phyloP scores from a whole-genome alignment of 2,113 vertebrate genomes.

The Psilopogon haemacephalus region DNA sequence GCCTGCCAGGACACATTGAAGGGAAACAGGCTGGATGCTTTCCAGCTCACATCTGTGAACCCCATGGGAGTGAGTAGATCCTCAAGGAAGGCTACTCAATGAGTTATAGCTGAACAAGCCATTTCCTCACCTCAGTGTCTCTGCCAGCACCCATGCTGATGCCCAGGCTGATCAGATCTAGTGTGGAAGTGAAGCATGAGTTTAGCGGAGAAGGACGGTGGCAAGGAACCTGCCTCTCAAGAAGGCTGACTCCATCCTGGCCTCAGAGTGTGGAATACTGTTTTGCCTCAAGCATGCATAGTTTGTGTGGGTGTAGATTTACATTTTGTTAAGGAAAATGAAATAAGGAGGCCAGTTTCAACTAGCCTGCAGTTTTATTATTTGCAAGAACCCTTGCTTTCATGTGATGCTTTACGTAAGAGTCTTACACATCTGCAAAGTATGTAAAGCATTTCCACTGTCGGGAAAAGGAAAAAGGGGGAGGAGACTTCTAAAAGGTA shows the following conservation, averaged over 20 bases:
- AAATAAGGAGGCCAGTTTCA: slow-evolving; percentile 54
- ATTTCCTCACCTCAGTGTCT: not conserved
- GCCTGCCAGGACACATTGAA: not conserved
- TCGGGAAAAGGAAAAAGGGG: not conserved
- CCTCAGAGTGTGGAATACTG: not conserved
- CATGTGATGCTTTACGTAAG: slow-evolving; percentile 59
- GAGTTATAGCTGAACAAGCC: not conserved
- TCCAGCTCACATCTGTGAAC: not conserved
- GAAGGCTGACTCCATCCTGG: not conserved
- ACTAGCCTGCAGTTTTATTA: slow-evolving; percentile 69
- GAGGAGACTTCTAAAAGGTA: slow-evolving; percentile 25
- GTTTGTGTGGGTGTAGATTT: slow-evolving; percentile 69
- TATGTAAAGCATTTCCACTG: slow-evolving; percentile 59
- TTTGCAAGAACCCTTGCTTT: slow-evolving; percentile 46
- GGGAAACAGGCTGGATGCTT: not conserved
- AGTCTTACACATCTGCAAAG: slow-evolving; percentile 53
- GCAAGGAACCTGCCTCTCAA: not conserved
- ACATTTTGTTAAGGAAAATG: slow-evolving; percentile 50
- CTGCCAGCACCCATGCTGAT: rapidly evolving
- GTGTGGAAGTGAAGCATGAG: not conserved
- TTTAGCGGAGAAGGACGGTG: not conserved
- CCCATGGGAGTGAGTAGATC: not conserved
- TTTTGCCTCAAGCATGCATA: slow-evolving; percentile 47
- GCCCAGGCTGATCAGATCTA: not conserved
- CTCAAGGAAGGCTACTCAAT: not conserved